Evolutionary conservation across 2,888 invertebrate genomes (phyloP).

Genomic region (Amphiduros pacificus): DNA sequence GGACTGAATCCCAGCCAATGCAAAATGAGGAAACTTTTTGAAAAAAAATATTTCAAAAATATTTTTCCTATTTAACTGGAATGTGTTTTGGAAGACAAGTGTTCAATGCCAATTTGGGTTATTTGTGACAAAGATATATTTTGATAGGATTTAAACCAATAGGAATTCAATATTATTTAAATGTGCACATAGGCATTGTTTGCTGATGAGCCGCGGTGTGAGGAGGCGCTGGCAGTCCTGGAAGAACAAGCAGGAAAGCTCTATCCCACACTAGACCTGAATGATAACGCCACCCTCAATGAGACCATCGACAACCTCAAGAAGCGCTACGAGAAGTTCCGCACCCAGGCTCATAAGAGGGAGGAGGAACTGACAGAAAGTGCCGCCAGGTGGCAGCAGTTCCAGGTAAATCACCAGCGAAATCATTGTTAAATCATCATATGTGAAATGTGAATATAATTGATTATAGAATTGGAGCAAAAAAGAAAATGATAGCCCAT

Average conservation of each 20-base stretch:
- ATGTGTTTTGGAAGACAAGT: too few relatives aligned
- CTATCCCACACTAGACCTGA: constrained; percentile 47
- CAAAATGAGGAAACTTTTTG: too few relatives aligned
- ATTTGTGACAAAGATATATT: too few relatives aligned
- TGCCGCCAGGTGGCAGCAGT: constrained; percentile 83
- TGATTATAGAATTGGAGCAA: too few relatives aligned
- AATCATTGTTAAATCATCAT: background rate
- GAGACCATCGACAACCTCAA: constrained; percentile 66
- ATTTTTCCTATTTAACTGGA: too few relatives aligned
- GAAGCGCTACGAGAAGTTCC: constrained; percentile 71
- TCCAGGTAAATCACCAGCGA: constrained; percentile 63
- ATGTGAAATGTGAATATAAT: background rate
- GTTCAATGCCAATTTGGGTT: too few relatives aligned
- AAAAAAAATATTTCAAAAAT: too few relatives aligned
- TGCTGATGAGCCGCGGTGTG: constrained; percentile 51
- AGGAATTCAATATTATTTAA: too few relatives aligned
- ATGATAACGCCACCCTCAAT: constrained; percentile 50
- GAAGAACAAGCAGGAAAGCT: constrained; percentile 49
- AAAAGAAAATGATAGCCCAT: too few relatives aligned
- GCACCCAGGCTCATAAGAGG: constrained; percentile 81
- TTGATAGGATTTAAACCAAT: too few relatives aligned
- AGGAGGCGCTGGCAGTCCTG: constrained; percentile 52
- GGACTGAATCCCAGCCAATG: too few relatives aligned
- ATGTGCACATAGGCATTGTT: constrained; percentile 56
- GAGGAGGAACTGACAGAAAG: constrained; percentile 78